Conservation (phyloP, 2,888 invertebrate species). For the Metellina segmentata region DNA sequence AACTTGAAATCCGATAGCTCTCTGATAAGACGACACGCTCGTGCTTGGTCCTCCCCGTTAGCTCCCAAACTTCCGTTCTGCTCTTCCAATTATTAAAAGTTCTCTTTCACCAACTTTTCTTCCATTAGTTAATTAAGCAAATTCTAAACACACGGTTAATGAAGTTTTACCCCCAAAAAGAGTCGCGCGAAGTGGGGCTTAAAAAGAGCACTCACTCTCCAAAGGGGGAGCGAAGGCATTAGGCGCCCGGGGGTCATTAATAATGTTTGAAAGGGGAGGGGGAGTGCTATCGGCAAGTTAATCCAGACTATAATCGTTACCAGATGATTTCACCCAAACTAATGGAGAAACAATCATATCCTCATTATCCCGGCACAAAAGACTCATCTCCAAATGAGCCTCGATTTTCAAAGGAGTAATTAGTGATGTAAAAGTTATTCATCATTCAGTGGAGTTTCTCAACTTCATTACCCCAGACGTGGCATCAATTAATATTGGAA, state of each 20-base stretch:
- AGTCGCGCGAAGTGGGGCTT: slow-evolving; percentile 10
- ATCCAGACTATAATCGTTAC: slow-evolving; percentile 61
- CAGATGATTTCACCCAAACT: slow-evolving; percentile 62
- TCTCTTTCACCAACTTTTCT: slow-evolving; percentile 3
- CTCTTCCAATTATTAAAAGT: slow-evolving; percentile 28
- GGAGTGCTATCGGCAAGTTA: slow-evolving; percentile 62
- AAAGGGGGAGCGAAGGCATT: slow-evolving; percentile 23
- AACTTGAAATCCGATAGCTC: not conserved
- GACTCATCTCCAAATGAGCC: slow-evolving; percentile 52
- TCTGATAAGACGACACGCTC: not conserved
- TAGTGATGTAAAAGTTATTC: slow-evolving; percentile 42
- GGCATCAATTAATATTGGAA: not conserved
- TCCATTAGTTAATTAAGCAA: slow-evolving; percentile 50
- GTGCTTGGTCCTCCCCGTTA: not conserved
- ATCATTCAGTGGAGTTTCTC: slow-evolving; percentile 12
- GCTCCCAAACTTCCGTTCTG: not conserved
- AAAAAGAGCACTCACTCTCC: slow-evolving; percentile 7
- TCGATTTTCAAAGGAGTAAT: slow-evolving; percentile 57
- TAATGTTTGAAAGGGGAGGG: slow-evolving; percentile 17
- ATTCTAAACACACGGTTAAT: slow-evolving; percentile 40
- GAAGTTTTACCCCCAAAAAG: slow-evolving; percentile 35
- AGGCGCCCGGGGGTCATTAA: slow-evolving; percentile 39
- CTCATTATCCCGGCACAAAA: slow-evolving; percentile 64
- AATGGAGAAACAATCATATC: slow-evolving; percentile 65
- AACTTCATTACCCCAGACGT: slow-evolving; percentile 39